Base-by-base conservation (phyloP, 2,797 vertebrate genomes). In the Psittacula derbiana region DNA sequence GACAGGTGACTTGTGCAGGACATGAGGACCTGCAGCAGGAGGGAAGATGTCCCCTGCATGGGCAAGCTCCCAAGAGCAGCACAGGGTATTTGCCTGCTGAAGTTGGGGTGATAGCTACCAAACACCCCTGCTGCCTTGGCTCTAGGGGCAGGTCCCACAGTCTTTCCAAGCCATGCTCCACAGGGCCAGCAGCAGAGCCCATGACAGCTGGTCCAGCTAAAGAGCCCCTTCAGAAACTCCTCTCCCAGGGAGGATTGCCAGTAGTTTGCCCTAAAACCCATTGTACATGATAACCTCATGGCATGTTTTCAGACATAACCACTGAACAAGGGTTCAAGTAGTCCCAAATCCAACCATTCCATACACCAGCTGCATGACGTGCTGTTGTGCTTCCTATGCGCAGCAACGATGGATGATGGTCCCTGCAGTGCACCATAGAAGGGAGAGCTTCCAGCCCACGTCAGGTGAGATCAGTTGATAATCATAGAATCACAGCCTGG, bases 271-370 rank as follows among this genome's bases (percentile, higher is more conserved):
- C 57, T 46, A 66, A 91, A 88, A 27, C 21, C 16, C 21, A 50
- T 9, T 44, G 20, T 20, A 38, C 6, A 2, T 4, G 11, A 36
- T 49, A 15, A 53, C 44, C 38, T 65, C 58, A 13, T 8, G 4
- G 36, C 25, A 12, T 4, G 3, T 75, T 50, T 75, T 64, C 52
- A 93, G 47, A 46, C 12, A 12, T 27, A 72, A 24, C 23, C 33
- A 70, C 15, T 28, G 74, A 41, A 12, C 0, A 0, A 47, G 41
- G 58, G 33, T 30, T n/a, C 4, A 1, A 91, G 75, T 46, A 61
- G 49, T 24, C 66, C 71, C 53, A 82, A 75, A 73, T 36, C 36
- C 65, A 61, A 4, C 62, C 55, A 47, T 38, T 52, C 41, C 24
- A 38, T 24, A 16, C 65, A 66, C 11, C 61, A 43, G 18, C 57